Conservation (phyloP, 2,797 vertebrate genomes). For the Natrix natrix region DNA sequence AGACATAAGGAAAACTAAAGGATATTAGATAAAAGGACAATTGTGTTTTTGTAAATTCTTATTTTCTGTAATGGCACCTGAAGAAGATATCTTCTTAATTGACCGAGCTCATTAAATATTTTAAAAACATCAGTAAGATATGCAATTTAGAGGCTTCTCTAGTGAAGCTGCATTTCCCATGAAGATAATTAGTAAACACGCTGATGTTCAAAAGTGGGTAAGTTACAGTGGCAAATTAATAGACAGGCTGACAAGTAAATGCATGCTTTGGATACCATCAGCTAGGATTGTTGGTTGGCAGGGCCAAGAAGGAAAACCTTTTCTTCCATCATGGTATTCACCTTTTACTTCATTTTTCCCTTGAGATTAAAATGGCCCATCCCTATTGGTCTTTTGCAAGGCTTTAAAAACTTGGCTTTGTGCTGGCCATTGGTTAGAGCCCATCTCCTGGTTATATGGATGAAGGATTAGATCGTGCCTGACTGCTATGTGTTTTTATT, state of each 20-base stretch:
- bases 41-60: not conserved
- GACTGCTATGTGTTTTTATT: not conserved
- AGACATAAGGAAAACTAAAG: not conserved
- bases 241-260: not conserved
- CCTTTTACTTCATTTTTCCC: not conserved
- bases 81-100: not conserved
- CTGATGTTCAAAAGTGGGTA: not conserved
- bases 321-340: not conserved
- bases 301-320: not conserved
- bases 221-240: not conserved
- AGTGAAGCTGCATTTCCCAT: slow-evolving; percentile 6
- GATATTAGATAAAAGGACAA: not conserved
- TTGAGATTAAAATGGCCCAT: not conserved
- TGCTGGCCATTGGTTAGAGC: not conserved
- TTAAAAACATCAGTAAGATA: not conserved
- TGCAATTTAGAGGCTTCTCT: slow-evolving; percentile 11
- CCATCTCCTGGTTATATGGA: not conserved
- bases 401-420: not conserved
- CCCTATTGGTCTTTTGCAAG: not conserved
- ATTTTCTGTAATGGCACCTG: not conserved
- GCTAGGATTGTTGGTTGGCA: not conserved
- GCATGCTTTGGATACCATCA: not conserved
- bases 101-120: not conserved
- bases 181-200: not conserved
- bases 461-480: not conserved